A percentile compares a stretch with the other conserved stretches of the same genome.
Conservation (phyloP, 2,888 invertebrate species). For the Drosophila austrosaltans region DNA sequence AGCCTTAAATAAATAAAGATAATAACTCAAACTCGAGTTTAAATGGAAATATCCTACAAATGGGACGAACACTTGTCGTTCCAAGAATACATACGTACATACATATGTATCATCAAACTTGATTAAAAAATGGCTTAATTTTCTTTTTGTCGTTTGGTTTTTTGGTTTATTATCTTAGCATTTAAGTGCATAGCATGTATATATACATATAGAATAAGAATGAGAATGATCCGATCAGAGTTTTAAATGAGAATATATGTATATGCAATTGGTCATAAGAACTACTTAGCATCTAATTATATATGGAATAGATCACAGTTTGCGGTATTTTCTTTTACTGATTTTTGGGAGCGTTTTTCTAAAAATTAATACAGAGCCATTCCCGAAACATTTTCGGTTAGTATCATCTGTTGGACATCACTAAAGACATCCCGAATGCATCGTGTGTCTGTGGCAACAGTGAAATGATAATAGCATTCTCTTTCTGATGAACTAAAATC, state of each 20-base stretch:
- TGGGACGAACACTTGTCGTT: no score
- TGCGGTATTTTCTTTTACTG: conserved; percentile 26
- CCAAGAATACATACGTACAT: no score
- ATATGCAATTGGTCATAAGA: conserved; percentile 8
- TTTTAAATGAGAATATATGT: conserved; percentile 6
- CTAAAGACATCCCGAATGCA: conserved; percentile 89
- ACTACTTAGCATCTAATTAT: conserved; percentile 6
- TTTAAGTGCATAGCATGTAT: not conserved
- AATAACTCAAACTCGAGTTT: no score
- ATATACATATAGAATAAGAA: conserved; percentile 4
- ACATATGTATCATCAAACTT: no score
- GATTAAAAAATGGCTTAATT: not conserved
- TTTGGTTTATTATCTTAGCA: not conserved
- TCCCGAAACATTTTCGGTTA: conserved; percentile 84
- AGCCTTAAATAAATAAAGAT: no score
- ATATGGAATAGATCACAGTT: conserved; percentile 41
- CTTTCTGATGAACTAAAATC: conserved; percentile 83
- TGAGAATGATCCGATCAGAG: conserved; percentile 10
- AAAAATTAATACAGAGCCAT: conserved; percentile 80
- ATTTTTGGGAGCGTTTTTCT: conserved; percentile 18
- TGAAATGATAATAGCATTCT: conserved; percentile 89
- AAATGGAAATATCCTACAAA: no score
- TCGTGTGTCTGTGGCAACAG: conserved; percentile 90
- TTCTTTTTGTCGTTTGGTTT: not conserved
- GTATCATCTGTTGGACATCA: conserved; percentile 89